Evolutionary conservation across 2,797 vertebrate species (phyloP), one percentile per base, ranked within the genome.

Genomic region (Dromococcyx pavoninus): DNA sequence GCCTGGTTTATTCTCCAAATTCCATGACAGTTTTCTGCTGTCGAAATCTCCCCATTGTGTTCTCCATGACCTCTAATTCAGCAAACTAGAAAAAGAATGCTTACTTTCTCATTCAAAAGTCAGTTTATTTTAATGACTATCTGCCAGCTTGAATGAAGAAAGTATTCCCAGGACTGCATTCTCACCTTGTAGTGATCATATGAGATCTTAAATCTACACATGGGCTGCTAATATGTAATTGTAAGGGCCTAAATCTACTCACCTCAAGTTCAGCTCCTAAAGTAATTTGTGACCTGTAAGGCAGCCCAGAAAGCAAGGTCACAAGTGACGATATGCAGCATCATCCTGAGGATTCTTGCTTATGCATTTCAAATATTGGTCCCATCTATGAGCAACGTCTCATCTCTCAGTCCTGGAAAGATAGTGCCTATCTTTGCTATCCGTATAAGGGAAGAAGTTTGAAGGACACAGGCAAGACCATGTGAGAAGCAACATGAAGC

Each of bases 321-420:
- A 79, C 0, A 0, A 64, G 33, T 35, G 39, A 28, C 2, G 2
- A 48, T 1, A 5, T 64, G 54, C 24, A 56, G 17, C 30, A 56
- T 62, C n/a, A 66, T 32, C 41, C 62, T 35, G 57, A 44, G 32
- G 17, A 43, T 78, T 86, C 58, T 65, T 46, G 10, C 12, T 35
- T 25, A 24, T 15, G 19, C 24, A 37, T 62, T 61, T 58, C 54
- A 67, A 83, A 86, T 87, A 50, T n/a, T 33, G 22, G 35, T 78
- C 53, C 54, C 32, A 37, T 62, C 41, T 44, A 27, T 24, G n/a
- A 75, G 32, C 32, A 70, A 35, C 2, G 33, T 41, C 37, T 80
- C 73, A 17, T 57, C 44, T 41, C 61, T 53, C 58, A 54, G 53
- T n/a, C 50, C 53, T 35, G 27, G 33, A 54, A 90, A 75, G 66